Conservation (phyloP, 1,140 invertebrate genomes). For the Parapsyche elsis region DNA sequence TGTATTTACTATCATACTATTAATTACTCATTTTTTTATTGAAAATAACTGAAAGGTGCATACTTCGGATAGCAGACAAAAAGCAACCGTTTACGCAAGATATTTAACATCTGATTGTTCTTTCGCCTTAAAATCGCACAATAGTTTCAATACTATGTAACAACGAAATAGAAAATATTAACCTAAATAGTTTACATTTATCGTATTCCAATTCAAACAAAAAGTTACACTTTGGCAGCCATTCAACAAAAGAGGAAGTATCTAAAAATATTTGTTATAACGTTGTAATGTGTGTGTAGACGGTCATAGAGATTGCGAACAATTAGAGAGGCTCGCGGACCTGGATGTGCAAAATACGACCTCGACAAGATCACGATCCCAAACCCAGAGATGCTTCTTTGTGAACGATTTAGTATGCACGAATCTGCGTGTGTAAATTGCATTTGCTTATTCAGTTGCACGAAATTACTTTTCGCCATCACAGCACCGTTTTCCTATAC, state of each 20-base stretch:
- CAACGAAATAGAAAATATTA: too few relatives aligned
- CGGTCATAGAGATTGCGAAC: neutral
- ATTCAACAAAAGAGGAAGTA: too few relatives aligned
- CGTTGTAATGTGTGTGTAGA: too few relatives aligned
- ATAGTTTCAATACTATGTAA: neutral
- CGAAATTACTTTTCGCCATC: conserved; percentile 26
- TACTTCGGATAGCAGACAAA: neutral
- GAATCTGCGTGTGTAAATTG: conserved; percentile 28
- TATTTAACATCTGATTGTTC: conserved; percentile 16
- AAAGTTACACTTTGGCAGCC: neutral
- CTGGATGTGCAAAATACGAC: conserved; percentile 15
- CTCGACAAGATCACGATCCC: conserved; percentile 38
- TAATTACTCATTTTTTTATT: neutral
- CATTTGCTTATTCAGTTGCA: neutral
- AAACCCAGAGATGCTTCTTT: conserved; percentile 8
- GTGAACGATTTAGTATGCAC: conserved; percentile 25
- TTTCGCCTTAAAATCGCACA: conserved; percentile 5
- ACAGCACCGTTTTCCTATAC: neutral
- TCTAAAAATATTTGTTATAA: too few relatives aligned
- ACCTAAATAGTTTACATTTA: too few relatives aligned
- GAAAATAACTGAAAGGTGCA: neutral
- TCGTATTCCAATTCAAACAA: neutral
- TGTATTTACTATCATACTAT: too few relatives aligned
- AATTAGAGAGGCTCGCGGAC: conserved; percentile 34
- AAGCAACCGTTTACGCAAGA: conserved; percentile 1